Evolutionary conservation across 2,113 vertebrate species (phyloP).

Genomic region (Scytalopus superciliaris): DNA sequence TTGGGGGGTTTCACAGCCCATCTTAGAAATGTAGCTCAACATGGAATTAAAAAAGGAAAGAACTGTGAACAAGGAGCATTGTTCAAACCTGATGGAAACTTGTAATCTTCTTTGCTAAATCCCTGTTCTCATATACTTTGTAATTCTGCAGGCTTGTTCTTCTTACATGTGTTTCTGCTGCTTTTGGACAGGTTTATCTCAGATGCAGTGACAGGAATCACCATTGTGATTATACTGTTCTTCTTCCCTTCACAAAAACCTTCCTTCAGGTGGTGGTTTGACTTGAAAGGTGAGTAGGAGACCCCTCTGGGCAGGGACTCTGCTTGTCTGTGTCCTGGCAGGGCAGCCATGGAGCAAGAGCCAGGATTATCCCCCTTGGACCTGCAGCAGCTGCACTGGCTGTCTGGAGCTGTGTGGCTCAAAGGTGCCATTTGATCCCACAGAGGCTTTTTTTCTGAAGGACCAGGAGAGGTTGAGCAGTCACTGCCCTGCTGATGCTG

Average conservation of each 20-base stretch:
- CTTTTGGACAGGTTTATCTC: conserved; percentile 86
- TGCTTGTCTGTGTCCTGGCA: not conserved
- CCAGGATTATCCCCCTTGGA: not conserved
- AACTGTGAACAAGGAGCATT: not conserved
- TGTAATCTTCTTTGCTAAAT: conserved; percentile 66
- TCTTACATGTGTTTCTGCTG: conserved; percentile 50
- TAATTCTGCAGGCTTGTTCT: not conserved
- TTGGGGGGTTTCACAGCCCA: not conserved
- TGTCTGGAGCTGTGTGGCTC: not conserved
- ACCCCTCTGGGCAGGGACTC: not conserved
- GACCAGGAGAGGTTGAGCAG: not conserved
- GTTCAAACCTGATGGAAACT: conserved; percentile 14
- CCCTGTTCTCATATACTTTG: not conserved
- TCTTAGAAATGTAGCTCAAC: not conserved
- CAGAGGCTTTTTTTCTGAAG: not conserved
- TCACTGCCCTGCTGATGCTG: not conserved
- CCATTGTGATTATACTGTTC: conserved; percentile 89
- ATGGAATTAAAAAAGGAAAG: conserved; percentile 20
- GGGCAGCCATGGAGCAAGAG: not conserved
- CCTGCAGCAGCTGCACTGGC: not conserved
- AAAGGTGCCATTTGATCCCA: not conserved
- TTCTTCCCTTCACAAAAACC: conserved; percentile 95
- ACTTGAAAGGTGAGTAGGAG: conserved; percentile 82
- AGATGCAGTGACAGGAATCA: conserved; percentile 89
- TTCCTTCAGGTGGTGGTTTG: conserved; percentile 92